Evolutionary conservation across 2,113 vertebrate genomes (phyloP), one percentile per base, ranked within the genome.

Genomic region (Cynoglossus semilaevis): DNA sequence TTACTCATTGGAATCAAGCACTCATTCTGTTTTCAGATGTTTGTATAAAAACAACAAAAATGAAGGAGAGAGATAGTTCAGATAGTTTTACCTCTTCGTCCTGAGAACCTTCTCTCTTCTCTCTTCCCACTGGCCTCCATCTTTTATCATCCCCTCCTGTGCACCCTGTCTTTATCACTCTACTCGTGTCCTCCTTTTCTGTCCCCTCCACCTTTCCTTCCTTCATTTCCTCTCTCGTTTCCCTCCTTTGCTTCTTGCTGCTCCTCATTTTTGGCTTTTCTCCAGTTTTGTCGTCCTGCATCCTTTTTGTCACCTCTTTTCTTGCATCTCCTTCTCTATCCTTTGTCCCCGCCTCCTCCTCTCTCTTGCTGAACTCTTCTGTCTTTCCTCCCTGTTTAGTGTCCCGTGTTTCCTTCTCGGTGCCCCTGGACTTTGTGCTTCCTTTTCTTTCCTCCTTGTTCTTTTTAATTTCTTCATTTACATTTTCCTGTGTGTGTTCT

Each of bases 61-160:
- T 7, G 9, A 36, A 37, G 36, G 36, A n/a, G n/a, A n/a, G n/a
- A n/a, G n/a, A n/a, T n/a, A n/a, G 22, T 29, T 29, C 22, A 29
- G 22, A 29, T 29, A 6, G 15, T 3, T n/a, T 70, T 49, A 88
- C 86, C 86, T 88, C 73, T 9, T 73, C 52, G 0, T 79, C 61
- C 19, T 12, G 47, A 0, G 42, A 15, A 1, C 34, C 2, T 1
- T 46, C 43, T 3, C 36, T 49, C 18, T 19, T 41, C 67, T 54
- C 10, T 15, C 9, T 13, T 40, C 36, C 11, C 8, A 38, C 29
- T 8, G 1, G 17, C 10, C 10, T 1, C 17, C 9, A 9, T 1
- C 7, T 41, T 34, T 29, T 15, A n/a, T 11, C n/a, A 16, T 13
- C 43, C 7, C 15, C 9, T 17, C n/a, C 1, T 18, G 1, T 17